Conservation (phyloP, 2,888 invertebrate genomes). For the Clusia tigrina region DNA sequence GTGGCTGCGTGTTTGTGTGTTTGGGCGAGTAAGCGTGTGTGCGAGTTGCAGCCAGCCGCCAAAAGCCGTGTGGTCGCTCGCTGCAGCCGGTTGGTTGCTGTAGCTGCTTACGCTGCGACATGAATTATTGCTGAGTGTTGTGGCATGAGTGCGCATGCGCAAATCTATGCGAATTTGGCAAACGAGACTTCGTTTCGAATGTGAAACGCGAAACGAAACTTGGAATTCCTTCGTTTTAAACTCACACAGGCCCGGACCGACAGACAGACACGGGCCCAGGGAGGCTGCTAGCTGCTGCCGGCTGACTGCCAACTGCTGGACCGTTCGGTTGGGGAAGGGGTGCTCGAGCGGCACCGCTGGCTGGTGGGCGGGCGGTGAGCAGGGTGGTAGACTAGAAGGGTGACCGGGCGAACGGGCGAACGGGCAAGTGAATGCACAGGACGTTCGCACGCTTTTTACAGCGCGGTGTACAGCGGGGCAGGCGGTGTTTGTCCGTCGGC, state of each 20-base stretch:
- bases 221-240: constrained; percentile 19
- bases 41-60: background rate
- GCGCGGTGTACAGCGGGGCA: background rate
- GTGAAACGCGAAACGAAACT: constrained; percentile 21
- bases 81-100: constrained; percentile 5
- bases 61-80: background rate
- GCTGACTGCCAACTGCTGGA: background rate
- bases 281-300: background rate
- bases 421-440: no score
- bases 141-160: constrained; percentile 23
- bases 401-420: constrained; percentile 1
- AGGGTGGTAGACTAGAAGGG: constrained; percentile 8
- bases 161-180: constrained; percentile 31
- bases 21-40: no score
- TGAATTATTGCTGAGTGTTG: constrained; percentile 23
- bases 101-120: constrained; percentile 25
- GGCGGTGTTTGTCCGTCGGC: background rate
- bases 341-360: no score
- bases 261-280: background rate
- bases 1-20: background rate
- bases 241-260: background rate
- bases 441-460: constrained; percentile 30
- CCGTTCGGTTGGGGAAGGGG: constrained; percentile 37
- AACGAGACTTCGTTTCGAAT: constrained; percentile 17
- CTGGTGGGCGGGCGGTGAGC: constrained; percentile 28